Evolutionary conservation across 2,888 invertebrate species (phyloP), one percentile per base, ranked within the genome.

Genomic region (Machimus rusticus): DNA sequence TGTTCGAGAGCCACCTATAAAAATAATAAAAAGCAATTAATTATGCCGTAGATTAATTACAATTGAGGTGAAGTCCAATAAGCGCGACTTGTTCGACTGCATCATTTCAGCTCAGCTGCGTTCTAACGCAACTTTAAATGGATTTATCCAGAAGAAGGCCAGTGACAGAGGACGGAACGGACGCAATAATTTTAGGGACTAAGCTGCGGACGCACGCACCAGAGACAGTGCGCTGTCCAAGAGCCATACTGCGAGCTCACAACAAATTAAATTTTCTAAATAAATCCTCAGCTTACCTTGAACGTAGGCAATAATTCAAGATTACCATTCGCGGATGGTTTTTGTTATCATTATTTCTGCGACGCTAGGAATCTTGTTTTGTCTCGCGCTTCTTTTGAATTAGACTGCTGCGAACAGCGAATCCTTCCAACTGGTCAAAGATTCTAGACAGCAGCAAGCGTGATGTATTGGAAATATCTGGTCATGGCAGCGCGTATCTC

Each of bases 201-300:
- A 55, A 55, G 46, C 51, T 51, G 81, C 23, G 51, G n/a, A n/a
- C 57, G 51, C 66, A 28, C 43, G 81, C 81, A 46, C 23, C 23
- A 81, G n/a, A 55, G 16, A 51, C 23, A 81, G 23, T 28, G 31
- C 14, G n/a, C 14, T 28, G 39, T 46, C 31, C 28, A 81, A 81
- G 51, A 78, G 19, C 43, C 81, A 55, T 81, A 81, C 81, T 55
- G 81, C 14, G 81, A 81, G 31, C 43, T 14, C 46, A 55, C 46
- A 81, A 55, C 81, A 81, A 81, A 81, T 81, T 81, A 81, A 81
- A 81, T 81, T 81, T 81, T 81, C 81, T 81, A 81, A 81, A 81
- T 81, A 81, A 81, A 81, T 81, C 81, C 81, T 55, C 81, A 43
- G 46, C 81, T 81, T 55, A 55, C 81, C 55, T 76, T 34, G 76